Base-by-base conservation (phyloP, 2,888 invertebrate species). In the Marronus borbonicus region DNA sequence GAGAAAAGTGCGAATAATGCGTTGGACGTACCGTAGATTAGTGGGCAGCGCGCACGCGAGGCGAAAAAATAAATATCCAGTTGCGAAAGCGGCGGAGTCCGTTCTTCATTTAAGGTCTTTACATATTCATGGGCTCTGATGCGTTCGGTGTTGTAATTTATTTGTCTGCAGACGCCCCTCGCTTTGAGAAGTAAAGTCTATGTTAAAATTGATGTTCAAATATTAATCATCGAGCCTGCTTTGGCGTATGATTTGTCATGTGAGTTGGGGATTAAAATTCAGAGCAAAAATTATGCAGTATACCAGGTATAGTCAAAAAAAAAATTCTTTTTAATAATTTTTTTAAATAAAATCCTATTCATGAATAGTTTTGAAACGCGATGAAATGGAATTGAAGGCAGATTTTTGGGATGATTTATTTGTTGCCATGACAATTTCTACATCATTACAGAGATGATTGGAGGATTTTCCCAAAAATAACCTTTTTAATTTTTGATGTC, bases 71-170 rank as follows among this genome's bases (percentile, higher is more conserved):
- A 10, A 28, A 60, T 60, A 60, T 60, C 60, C 60, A 60, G 60
- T 66, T 44, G 66, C 66, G 66, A 66, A 66, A 66, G 66, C 20
- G 39, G 44, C 66, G 20, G 20, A 20, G 44, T 5, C 44, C 49
- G 66, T 66, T 66, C 44, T 44, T 66, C 39, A 66, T 66, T 66
- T 44, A 28, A 39, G 20, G 66, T 44, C 20, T 39, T 66, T 66
- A 66, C 66, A 66, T 66, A 66, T 66, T 66, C 66, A 66, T 66
- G 44, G 17, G 66, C 39, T 66, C 44, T 66, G 66, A 44, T 66
- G 66, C 39, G 66, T 66, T 66, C 28, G 17, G 66, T 28, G 39
- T 44, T 17, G 39, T 66, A 66, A 66, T 66, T 66, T 66, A 66
- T 66, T 44, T 66, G 44, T 44, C 66, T 44, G 66, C 17, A 39